Conservation (phyloP, 2,113 vertebrate genomes). For the Dicrurus megarhynchus region DNA sequence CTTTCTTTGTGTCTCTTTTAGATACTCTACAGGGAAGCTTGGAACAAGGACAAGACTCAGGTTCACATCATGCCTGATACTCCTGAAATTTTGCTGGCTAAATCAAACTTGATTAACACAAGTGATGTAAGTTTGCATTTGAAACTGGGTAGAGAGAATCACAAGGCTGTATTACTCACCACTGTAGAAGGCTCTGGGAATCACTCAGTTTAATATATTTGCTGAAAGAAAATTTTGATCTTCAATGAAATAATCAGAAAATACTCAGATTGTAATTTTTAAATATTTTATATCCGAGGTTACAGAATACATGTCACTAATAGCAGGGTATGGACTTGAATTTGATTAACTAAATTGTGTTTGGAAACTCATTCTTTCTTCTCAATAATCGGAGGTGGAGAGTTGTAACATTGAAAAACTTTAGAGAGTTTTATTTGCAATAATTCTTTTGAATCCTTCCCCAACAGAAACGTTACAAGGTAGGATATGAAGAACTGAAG, state of each 20-base stretch:
- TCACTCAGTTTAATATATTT: neutral
- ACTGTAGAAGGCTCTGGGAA: neutral
- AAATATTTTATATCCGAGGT: neutral
- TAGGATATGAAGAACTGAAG: conserved; percentile 82
- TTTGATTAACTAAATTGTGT: neutral
- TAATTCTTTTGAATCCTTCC: neutral
- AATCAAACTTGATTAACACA: conserved; percentile 83
- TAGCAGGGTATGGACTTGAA: neutral
- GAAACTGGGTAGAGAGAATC: neutral
- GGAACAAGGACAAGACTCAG: conserved; percentile 81
- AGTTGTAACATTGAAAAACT: neutral
- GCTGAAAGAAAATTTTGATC: neutral
- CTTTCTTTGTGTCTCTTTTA: conserved; percentile 39
- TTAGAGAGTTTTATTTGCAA: neutral
- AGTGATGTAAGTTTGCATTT: conserved; percentile 77
- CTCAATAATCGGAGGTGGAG: neutral
- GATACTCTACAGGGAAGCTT: conserved; percentile 78
- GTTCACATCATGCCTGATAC: conserved; percentile 83
- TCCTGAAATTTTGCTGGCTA: conserved; percentile 76
- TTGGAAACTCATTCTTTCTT: neutral
- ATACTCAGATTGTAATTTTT: neutral
- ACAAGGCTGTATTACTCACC: neutral
- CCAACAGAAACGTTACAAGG: conserved; percentile 85
- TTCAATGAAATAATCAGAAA: neutral
- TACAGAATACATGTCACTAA: neutral